Percentiles rank a stretch among this genome's conserved stretches.
Conservation (phyloP, 2,888 invertebrate species). For the Eupithecia centaureata region DNA sequence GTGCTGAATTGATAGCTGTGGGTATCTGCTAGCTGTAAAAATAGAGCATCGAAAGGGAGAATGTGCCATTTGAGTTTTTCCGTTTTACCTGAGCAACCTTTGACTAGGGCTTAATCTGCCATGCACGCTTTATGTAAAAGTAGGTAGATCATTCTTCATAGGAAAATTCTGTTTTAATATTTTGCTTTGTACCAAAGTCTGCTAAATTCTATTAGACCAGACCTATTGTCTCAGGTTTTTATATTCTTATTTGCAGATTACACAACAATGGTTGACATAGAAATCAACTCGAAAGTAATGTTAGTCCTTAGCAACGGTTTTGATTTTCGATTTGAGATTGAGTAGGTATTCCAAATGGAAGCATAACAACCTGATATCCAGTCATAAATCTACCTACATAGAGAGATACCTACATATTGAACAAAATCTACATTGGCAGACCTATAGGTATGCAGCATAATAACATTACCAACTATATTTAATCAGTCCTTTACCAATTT, state of each 20-base stretch:
- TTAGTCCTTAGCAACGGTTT: background rate
- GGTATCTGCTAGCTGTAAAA: slow-evolving; percentile 26
- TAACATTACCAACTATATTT: background rate
- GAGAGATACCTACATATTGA: background rate
- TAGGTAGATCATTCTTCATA: background rate
- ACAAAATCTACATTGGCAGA: background rate
- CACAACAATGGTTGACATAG: slow-evolving; percentile 16
- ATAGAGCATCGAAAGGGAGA: slow-evolving; percentile 23
- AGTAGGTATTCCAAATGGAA: background rate
- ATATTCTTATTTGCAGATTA: slow-evolving; percentile 13
- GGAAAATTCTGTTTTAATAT: background rate
- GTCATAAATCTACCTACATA: background rate
- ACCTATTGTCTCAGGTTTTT: slow-evolving; percentile 13
- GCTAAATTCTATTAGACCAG: background rate
- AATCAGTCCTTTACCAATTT: background rate
- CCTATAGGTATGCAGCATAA: too few relatives aligned
- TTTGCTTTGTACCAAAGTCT: background rate
- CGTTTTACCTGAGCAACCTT: background rate
- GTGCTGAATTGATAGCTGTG: slow-evolving; percentile 38
- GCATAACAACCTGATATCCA: background rate
- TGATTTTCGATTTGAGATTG: background rate
- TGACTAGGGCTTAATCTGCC: background rate
- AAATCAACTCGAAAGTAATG: slow-evolving; percentile 17
- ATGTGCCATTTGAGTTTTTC: background rate
- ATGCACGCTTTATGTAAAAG: background rate